These are phyloP conservation scores for Ricordea florida DNA, from an alignment of 92 coral and sea anemone species.

Conservation along the genomic window DNA sequence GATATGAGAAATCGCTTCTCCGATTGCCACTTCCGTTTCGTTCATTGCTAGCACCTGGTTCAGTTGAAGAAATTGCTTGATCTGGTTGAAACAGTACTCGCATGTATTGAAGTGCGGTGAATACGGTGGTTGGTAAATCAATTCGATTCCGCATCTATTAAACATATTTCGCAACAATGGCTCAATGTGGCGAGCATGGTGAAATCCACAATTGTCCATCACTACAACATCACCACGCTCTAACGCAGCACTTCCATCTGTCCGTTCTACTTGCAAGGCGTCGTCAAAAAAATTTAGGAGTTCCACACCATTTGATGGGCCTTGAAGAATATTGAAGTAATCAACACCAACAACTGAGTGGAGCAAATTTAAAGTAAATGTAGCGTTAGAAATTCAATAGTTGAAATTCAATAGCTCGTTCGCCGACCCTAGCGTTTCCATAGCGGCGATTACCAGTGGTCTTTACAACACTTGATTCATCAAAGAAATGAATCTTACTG, in stretches of 20 bases:
- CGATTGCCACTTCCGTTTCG: too few species aligned
- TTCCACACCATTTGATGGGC: not conserved
- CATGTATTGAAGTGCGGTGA: too few species aligned
- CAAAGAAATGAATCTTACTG: slow-evolving; percentile 1
- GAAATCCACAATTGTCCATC: not conserved
- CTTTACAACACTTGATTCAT: not conserved
- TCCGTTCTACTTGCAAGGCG: not conserved
- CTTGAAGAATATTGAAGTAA: not conserved
- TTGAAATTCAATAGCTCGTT: not conserved
- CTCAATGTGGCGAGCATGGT: not conserved
- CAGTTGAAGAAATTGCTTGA: too few species aligned
- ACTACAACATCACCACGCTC: not conserved
- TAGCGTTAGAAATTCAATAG: not conserved
- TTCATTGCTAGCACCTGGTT: too few species aligned
- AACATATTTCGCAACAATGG: not conserved
- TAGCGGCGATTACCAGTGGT: not conserved
- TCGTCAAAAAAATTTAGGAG: not conserved
- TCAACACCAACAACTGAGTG: not conserved
- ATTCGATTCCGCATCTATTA: too few species aligned
- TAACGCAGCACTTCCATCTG: not conserved
- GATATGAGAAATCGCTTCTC: too few species aligned
- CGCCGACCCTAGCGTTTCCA: not conserved
- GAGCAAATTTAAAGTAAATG: not conserved
- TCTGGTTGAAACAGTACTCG: too few species aligned
- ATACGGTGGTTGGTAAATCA: too few species aligned